Base-by-base conservation (phyloP, 2,113 vertebrate species). In the Colossoma macropomum region DNA sequence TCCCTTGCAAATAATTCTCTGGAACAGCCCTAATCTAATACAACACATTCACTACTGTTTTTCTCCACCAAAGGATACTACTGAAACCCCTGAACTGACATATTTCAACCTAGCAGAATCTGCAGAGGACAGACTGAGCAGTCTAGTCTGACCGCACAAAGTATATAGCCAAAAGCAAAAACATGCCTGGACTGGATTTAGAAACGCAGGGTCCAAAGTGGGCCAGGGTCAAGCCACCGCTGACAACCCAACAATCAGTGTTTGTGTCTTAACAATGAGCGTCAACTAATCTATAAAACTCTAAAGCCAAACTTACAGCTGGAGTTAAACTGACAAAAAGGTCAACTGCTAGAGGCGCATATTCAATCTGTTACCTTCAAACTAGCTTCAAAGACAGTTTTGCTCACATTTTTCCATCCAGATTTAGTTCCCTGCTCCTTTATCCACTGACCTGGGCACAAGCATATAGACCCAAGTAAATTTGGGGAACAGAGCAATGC, bases 281-380 rank as follows among this genome's bases (percentile, higher is more conserved):
- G 69, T 81, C 69, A 73, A 63, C 69, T n/a, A 63, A 73, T 63
- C 56, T 56, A 81, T 62, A 48, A 62, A 62, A 30, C 59, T 17
- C 48, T 70, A 4, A 25, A 1, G 11, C 21, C 32, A 34, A 79
- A 66, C 11, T 15, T 60, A 16, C 13, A 60, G 32, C 52, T 71
- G 52, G 41, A 60, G 41, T 41, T 34, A 65, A 30, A 21, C 1
- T 6, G 30, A 27, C 10, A 66, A 27, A 19, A 48, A 32, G 7
- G 11, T 60, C 48, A 21, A 0, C 23, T 54, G 9, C 27, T 28
- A 13, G 56, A 45, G 23, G 30, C 21, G 7, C 15, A 8, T 68
- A 9, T n/a, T 15, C 1, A 4, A 8, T 59, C 23, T 59, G 56
- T 16, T 45, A 23, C 21, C 23, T n/a, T 59, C 7, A 21, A 59